Conservation (phyloP, 1,140 invertebrate species). For the Calephelis virginiensis region DNA sequence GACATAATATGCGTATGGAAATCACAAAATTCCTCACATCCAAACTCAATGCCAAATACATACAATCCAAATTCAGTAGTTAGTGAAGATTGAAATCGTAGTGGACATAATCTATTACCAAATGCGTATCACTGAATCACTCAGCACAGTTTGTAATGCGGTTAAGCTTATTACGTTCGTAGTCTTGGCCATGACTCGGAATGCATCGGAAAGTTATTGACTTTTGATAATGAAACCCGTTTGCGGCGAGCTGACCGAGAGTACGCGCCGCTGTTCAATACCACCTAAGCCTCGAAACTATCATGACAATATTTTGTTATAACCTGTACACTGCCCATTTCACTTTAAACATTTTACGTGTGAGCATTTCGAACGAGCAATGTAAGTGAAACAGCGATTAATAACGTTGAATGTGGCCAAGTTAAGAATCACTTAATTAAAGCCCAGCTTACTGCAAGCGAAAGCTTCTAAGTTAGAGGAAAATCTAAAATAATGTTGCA, state of each 20-base stretch:
- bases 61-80: neutral
- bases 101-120: neutral
- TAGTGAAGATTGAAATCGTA: neutral
- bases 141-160: slow-evolving; percentile 30
- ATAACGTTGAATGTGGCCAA: slow-evolving; percentile 13
- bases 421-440: slow-evolving; percentile 20
- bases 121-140: slow-evolving; percentile 20
- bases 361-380: slow-evolving; percentile 35
- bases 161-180: slow-evolving; percentile 54
- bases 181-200: slow-evolving; percentile 68
- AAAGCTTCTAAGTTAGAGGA: slow-evolving; percentile 37
- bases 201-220: slow-evolving; percentile 77
- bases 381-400: slow-evolving; percentile 33
- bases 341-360: neutral
- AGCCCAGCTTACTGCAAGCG: slow-evolving; percentile 46
- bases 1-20: too few species aligned
- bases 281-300: slow-evolving; percentile 42
- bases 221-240: slow-evolving; percentile 79
- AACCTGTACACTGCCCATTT: slow-evolving; percentile 48
- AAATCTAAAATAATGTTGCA: slow-evolving; percentile 30
- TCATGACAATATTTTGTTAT: slow-evolving; percentile 36
- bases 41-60: too few species aligned
- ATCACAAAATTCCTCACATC: too few species aligned
- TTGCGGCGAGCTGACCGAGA: slow-evolving; percentile 67
- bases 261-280: slow-evolving; percentile 70